Conservation (phyloP, 2,888 invertebrate species). For the Rhagonycha fulva region DNA sequence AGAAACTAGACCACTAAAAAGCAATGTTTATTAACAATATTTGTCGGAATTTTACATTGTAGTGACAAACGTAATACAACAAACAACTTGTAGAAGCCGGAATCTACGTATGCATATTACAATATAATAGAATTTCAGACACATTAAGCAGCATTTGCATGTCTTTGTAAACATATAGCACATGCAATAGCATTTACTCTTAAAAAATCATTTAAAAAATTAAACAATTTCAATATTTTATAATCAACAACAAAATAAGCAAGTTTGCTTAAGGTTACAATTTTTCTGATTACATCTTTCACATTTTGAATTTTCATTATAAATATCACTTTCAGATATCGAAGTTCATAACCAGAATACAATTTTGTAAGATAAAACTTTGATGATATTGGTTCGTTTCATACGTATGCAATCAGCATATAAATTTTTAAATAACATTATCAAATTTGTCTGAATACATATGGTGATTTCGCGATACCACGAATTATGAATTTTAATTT, state of each 20-base stretch:
- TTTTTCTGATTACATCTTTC: neutral
- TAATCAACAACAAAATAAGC: neutral
- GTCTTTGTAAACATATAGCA: neutral
- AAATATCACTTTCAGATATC: neutral
- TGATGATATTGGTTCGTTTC: neutral
- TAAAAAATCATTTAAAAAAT: neutral
- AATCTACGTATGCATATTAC: neutral
- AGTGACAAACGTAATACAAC: neutral
- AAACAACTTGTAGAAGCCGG: neutral
- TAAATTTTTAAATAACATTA: neutral
- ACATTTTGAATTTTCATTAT: neutral
- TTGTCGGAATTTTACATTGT: neutral
- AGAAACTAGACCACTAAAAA: neutral
- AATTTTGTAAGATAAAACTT: neutral
- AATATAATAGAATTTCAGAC: neutral
- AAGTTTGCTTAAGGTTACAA: neutral
- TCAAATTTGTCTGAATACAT: neutral
- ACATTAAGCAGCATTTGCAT: neutral
- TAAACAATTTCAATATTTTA: neutral
- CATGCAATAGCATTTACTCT: neutral
- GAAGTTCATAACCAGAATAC: neutral
- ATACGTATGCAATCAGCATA: neutral
- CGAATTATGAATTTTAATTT: neutral
- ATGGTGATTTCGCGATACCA: neutral
- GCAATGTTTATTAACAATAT: neutral